phyloP scores from a whole-genome alignment of 2,113 vertebrate genomes.

The Antechinus stuartii region DNA sequence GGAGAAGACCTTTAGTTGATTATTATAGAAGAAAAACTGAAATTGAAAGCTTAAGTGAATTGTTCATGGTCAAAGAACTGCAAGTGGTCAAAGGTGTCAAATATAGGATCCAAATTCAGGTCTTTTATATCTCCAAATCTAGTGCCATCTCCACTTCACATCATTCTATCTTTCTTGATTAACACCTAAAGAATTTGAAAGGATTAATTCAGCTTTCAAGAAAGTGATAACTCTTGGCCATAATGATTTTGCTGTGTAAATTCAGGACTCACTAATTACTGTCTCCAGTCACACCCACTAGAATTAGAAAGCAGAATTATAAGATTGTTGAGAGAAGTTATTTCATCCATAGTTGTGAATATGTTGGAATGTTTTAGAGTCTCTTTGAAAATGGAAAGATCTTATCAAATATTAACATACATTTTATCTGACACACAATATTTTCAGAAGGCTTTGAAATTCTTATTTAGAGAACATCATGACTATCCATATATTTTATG shows the following conservation, averaged over 20 bases:
- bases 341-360: background rate
- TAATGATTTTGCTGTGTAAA: background rate
- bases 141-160: background rate
- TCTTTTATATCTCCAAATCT: background rate
- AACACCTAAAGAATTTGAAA: background rate
- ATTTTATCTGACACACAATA: background rate
- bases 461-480: background rate
- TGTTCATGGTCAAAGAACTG: background rate
- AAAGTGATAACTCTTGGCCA: background rate
- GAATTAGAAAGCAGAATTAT: background rate
- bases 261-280: background rate
- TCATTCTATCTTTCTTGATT: background rate
- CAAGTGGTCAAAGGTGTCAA: background rate
- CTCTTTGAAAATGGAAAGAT: background rate
- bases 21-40: background rate
- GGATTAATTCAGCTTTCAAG: background rate
- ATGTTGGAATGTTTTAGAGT: background rate
- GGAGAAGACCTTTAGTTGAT: background rate
- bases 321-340: background rate
- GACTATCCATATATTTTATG: background rate
- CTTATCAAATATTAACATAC: background rate
- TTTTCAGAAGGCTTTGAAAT: conserved; percentile 5
- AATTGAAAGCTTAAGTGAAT: background rate
- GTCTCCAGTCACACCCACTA: background rate
- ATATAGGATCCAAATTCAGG: background rate